Base-by-base conservation (phyloP, 2,797 vertebrate species). In the Pipistrellus pygmaeus region DNA sequence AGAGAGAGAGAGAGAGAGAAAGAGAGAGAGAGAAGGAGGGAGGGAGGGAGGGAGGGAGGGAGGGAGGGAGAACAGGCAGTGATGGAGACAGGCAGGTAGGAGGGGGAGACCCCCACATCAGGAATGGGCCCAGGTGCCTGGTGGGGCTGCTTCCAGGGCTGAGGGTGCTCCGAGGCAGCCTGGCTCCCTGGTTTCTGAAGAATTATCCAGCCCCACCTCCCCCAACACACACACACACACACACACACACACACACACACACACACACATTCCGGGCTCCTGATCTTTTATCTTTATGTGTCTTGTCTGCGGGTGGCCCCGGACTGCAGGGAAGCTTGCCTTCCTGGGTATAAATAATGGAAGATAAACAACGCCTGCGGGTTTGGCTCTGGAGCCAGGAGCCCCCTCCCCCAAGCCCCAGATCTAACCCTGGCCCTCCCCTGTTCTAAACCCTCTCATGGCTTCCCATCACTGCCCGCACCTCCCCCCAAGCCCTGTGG, bases 231-330 rank as follows among this genome's bases (percentile, higher is more conserved):
- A 53, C 25, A 53, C 88, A 90, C 38, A 14, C 14, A 51, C 48
- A 20, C 68, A 53, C 25, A 53, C 88, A 90, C 38, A 41, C 48
- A 20, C 68, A 14, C 14, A 51, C 48, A 14, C 68, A 41, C 38
- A 53, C n/a, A 5, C 38, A 53, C 25, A 53, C 88, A 90, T 44
- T 84, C 95, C 87, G 27, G n/a, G 35, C 53, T 64, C 60, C 82
- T 77, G 27, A 91, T 88, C 96, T 89, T 73, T 69, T 77, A 72
- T 88, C 88, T 96, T 78, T 86, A 53, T 73, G 53, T 83, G 77
- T 85, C 78, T 71, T 82, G 96, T 73, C 89, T 88, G 95, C 20
- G 82, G 93, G 93, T 95, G 96, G 95, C 68, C 89, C 91, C 5
- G 10, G 77, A 57, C 91, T 80, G 55, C 30, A 10, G 75, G 66